Conservation (phyloP, 2,888 invertebrate genomes). For the Auanema freiburgensis region DNA sequence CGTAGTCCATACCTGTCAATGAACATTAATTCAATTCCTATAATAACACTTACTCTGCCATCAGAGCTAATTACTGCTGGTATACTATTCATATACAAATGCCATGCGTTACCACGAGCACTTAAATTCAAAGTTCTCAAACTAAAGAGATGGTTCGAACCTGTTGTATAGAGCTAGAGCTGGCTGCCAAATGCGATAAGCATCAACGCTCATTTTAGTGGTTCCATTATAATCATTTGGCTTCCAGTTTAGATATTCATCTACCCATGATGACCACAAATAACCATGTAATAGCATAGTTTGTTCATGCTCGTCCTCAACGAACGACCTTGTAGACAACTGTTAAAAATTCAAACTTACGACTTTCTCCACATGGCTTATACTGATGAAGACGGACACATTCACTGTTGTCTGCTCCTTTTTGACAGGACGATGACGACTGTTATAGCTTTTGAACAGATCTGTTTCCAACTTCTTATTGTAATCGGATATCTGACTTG, state of each 20-base stretch:
- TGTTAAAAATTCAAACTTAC: constrained; percentile 30
- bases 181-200: constrained; percentile 61
- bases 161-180: constrained; percentile 60
- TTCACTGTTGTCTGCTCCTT: constrained; percentile 46
- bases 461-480: constrained; percentile 19
- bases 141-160: constrained; percentile 12
- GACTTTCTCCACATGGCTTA: constrained; percentile 61
- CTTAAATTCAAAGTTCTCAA: constrained; percentile 23
- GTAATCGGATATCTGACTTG: constrained; percentile 1
- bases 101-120: constrained; percentile 58
- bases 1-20: constrained; percentile 34
- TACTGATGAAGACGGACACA: constrained; percentile 51
- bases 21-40: not conserved
- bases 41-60: constrained; percentile 40
- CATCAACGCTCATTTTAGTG: constrained; percentile 40
- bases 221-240: constrained; percentile 44
- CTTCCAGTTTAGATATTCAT: constrained; percentile 60
- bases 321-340: too few relatives aligned
- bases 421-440: constrained; percentile 58
- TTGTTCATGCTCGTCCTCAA: constrained; percentile 60
- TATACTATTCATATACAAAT: constrained; percentile 57
- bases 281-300: constrained; percentile 60
- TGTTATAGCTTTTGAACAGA: constrained; percentile 41
- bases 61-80: constrained; percentile 48
- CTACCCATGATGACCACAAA: constrained; percentile 56